Evolutionary conservation across 2,888 invertebrate genomes (phyloP).

Genomic region (Syritta pipiens): DNA sequence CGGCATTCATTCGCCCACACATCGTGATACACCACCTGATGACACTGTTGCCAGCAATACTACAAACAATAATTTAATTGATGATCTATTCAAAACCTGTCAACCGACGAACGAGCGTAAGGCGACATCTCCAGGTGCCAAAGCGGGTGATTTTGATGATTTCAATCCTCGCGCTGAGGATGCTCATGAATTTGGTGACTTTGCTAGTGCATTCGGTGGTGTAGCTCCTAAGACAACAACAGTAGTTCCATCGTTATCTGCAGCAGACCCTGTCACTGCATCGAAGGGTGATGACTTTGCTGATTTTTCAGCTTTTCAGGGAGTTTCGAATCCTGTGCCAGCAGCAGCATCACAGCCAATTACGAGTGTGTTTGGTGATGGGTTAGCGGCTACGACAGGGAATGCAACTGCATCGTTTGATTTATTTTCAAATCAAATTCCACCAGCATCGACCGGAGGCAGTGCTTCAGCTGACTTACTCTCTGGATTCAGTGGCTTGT

Average conservation of each 20-base stretch:
- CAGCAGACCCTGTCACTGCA: conserved; percentile 57
- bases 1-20: conserved; percentile 79
- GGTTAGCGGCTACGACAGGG: conserved; percentile 7
- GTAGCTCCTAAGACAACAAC: conserved; percentile 52
- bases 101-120: conserved; percentile 71
- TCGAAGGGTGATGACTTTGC: conserved; percentile 85
- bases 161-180: conserved; percentile 80
- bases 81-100: conserved; percentile 82
- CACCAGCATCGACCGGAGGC: conserved; percentile 18
- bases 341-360: conserved; percentile 32
- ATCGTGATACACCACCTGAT: conserved; percentile 78
- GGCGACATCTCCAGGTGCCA: conserved; percentile 79
- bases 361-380: conserved; percentile 44
- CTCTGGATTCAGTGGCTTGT: conserved; percentile 80
- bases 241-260: conserved; percentile 16
- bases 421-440: conserved; percentile 70
- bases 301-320: conserved; percentile 88
- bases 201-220: conserved; percentile 84
- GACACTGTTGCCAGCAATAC: conserved; percentile 69
- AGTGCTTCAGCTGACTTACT: conserved; percentile 78
- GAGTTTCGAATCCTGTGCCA: conserved; percentile 67
- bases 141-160: conserved; percentile 80
- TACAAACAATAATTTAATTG: conserved; percentile 79
- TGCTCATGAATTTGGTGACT: conserved; percentile 87
- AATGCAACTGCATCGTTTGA: conserved; percentile 69